Conservation (phyloP, 2,113 vertebrate species). For the Chloebia gouldiae region DNA sequence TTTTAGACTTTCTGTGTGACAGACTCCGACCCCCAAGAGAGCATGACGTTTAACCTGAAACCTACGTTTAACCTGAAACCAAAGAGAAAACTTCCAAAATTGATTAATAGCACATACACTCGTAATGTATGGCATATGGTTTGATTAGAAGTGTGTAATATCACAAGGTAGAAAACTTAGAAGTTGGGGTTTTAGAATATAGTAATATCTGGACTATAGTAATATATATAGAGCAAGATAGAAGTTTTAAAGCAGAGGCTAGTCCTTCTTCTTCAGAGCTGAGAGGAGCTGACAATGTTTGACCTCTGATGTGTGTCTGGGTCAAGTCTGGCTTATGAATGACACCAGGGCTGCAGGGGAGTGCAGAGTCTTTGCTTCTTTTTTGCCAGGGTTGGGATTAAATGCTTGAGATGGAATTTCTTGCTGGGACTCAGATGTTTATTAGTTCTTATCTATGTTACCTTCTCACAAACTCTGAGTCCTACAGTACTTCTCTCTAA, state of each 20-base stretch:
- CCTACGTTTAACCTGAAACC: neutral
- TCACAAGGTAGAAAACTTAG: neutral
- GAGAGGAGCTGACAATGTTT: neutral
- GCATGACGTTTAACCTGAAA: neutral
- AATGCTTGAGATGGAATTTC: neutral
- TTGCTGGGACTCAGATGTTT: neutral
- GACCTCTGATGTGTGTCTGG: neutral
- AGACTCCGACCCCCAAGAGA: neutral
- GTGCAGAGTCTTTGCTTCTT: neutral
- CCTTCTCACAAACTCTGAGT: neutral
- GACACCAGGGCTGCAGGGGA: neutral
- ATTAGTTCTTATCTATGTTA: neutral
- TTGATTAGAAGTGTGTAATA: neutral
- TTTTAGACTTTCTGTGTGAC: neutral
- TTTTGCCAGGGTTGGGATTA: neutral
- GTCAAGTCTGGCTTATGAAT: neutral
- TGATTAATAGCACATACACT: neutral
- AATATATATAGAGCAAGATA: neutral
- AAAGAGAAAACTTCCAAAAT: neutral
- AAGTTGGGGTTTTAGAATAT: neutral
- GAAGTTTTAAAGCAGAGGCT: neutral
- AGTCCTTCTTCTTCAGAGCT: neutral
- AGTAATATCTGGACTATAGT: neutral
- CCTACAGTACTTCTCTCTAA: neutral
- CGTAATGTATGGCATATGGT: neutral